Percentiles rank a stretch among this genome's conserved stretches.
These are phyloP conservation scores for Aspiorhynchus laticeps DNA, from an alignment of 2,113 vertebrate genomes.

Conservation along the genomic window DNA sequence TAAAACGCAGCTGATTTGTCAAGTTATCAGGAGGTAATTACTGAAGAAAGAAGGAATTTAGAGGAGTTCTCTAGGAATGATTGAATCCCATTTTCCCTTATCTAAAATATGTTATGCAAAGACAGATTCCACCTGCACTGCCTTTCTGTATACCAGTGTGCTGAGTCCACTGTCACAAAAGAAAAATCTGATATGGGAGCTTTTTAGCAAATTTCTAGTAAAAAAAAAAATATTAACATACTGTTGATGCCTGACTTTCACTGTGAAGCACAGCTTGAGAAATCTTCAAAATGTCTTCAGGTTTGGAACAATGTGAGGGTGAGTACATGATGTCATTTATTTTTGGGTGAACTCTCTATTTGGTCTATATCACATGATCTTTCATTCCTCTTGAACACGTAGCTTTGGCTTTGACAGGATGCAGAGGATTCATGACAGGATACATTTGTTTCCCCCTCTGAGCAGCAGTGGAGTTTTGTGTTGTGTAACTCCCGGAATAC, in stretches of 20 bases:
- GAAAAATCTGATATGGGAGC: background rate
- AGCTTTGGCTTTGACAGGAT: conserved; percentile 35
- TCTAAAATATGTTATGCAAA: background rate
- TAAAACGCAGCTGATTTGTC: background rate
- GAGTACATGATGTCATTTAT: no score
- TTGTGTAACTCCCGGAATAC: background rate
- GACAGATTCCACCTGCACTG: conserved; percentile 64
- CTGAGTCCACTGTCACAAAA: background rate
- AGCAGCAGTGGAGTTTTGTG: conserved; percentile 10
- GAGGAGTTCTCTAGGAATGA: background rate
- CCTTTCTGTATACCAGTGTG: background rate
- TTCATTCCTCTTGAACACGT: conserved; percentile 21
- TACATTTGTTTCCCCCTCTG: background rate
- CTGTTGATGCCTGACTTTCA: background rate
- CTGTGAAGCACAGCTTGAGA: background rate
- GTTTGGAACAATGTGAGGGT: no score
- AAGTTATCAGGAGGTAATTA: background rate
- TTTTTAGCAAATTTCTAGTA: background rate
- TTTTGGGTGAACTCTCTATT: background rate
- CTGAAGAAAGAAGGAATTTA: background rate
- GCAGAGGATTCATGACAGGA: conserved; percentile 2
- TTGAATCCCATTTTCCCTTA: no score
- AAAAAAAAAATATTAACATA: no score
- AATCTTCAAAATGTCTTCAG: background rate
- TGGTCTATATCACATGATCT: background rate